Conservation (phyloP, 2,888 invertebrate species). For the Polydrusus pterygomalis region DNA sequence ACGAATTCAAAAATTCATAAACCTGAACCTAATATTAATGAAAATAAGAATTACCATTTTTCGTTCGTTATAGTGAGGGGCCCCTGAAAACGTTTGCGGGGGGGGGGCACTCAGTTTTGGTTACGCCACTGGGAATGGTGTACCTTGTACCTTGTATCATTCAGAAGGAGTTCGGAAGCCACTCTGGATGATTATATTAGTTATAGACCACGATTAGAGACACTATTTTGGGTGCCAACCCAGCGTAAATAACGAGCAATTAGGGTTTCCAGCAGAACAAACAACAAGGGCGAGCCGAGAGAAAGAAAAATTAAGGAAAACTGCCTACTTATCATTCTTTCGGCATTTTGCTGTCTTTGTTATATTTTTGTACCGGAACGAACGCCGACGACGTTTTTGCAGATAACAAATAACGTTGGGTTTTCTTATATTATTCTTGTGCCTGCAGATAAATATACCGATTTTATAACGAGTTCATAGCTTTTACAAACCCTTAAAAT, state of each 20-base stretch:
- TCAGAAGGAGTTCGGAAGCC: too few relatives aligned
- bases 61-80: too few relatives aligned
- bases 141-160: too few relatives aligned
- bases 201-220: not conserved
- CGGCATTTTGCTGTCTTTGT: slow-evolving; percentile 10
- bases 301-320: slow-evolving; percentile 1
- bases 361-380: slow-evolving; percentile 17
- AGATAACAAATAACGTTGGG: slow-evolving; percentile 17
- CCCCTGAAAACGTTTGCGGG: too few relatives aligned
- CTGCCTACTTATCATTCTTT: slow-evolving; percentile 24
- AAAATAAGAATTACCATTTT: too few relatives aligned
- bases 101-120: too few relatives aligned
- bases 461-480: not conserved
- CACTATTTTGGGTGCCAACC: slow-evolving; percentile 7
- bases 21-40: too few relatives aligned
- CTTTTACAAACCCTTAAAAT: not conserved
- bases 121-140: too few relatives aligned
- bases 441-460: not conserved
- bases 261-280: slow-evolving; percentile 12
- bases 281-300: slow-evolving; percentile 13
- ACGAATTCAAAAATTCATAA: too few relatives aligned
- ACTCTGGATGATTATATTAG: not conserved
- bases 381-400: not conserved
- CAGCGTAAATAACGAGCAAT: slow-evolving; percentile 8
- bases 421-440: slow-evolving; percentile 3